These are phyloP conservation scores for Ophion slaviceki DNA, from an alignment of 2,888 invertebrate species.

Conservation along the genomic window DNA sequence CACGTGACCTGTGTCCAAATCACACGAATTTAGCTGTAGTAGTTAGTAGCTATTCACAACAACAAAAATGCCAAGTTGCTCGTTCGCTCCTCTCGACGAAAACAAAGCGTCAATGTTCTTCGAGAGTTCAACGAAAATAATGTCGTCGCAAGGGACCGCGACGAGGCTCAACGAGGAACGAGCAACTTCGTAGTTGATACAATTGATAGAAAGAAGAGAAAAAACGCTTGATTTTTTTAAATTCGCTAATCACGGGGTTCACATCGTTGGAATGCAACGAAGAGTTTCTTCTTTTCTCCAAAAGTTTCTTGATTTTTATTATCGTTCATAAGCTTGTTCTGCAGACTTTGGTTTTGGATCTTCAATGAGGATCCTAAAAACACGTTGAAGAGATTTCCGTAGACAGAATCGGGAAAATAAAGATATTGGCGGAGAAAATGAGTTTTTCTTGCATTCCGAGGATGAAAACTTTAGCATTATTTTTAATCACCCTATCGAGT, in stretches of 20 bases:
- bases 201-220: neutral
- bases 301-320: neutral
- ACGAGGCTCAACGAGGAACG: neutral
- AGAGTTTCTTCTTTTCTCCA: neutral
- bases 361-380: neutral
- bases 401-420: neutral
- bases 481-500: conserved; percentile 11
- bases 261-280: neutral
- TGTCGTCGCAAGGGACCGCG: neutral
- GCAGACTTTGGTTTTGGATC: neutral
- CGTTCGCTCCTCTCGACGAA: neutral
- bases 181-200: neutral
- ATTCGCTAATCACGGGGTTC: neutral
- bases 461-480: conserved; percentile 9
- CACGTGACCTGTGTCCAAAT: neutral
- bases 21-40: neutral
- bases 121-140: neutral
- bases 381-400: neutral
- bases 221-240: neutral
- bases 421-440: neutral
- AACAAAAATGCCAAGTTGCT: neutral
- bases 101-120: neutral
- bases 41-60: neutral
- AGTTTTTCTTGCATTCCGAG: neutral
- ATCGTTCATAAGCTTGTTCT: neutral